A percentile compares a stretch with the other conserved stretches of the same genome.
phyloP scores from a whole-genome alignment of 2,113 vertebrate genomes.

The Heptranchias perlo region DNA sequence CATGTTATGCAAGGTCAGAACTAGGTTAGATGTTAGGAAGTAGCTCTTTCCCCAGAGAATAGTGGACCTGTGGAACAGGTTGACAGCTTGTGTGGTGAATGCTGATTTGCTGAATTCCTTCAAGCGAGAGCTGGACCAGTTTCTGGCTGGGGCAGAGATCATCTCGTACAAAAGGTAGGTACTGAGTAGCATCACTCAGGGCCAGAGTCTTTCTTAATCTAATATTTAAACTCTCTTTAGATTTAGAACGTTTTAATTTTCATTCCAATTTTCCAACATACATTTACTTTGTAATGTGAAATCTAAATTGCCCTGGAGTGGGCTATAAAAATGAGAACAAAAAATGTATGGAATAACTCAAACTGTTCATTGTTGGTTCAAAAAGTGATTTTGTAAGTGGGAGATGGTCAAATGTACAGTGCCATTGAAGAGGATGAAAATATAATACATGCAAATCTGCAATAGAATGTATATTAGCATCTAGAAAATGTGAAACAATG shows the following conservation, averaged over 20 bases:
- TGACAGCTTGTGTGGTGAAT: not conserved
- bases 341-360: not conserved
- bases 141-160: not conserved
- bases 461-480: not conserved
- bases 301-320: not conserved
- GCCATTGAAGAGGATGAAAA: not conserved
- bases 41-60: not conserved
- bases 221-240: not conserved
- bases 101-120: no score
- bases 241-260: not conserved
- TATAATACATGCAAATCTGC: not conserved
- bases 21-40: not conserved
- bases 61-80: not conserved
- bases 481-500: not conserved
- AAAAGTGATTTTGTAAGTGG: not conserved
- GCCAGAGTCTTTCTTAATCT: not conserved
- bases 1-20: not conserved
- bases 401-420: not conserved
- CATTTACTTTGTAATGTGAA: not conserved
- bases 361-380: not conserved
- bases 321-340: not conserved
- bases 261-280: not conserved
- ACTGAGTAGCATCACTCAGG: not conserved
- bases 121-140: not conserved
- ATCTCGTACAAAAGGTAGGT: not conserved